Conservation (phyloP, 2,797 vertebrate species). For the Decapterus maruadsi region DNA sequence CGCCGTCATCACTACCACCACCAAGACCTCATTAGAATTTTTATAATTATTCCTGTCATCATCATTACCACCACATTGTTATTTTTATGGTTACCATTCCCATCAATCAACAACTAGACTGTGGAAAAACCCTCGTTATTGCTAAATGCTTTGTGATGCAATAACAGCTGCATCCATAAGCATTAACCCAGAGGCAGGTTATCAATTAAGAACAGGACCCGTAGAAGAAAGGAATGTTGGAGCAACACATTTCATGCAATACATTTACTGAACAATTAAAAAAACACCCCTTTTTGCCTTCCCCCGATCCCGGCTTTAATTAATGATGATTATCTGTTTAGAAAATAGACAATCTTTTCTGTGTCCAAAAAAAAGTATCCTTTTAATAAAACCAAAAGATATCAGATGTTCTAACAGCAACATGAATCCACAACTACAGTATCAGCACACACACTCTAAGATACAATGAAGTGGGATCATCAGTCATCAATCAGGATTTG, state of each 20-base stretch:
- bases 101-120: slow-evolving; percentile 63
- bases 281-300: slow-evolving; percentile 7
- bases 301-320: slow-evolving; percentile 39
- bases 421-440: not conserved
- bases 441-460: not conserved
- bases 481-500: not conserved
- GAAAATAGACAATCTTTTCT: not conserved
- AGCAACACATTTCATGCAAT: slow-evolving; percentile 45
- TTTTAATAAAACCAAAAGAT: too few relatives aligned
- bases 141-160: slow-evolving; percentile 55
- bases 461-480: not conserved
- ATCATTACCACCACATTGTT: slow-evolving; percentile 69
- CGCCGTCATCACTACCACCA: slow-evolving; percentile 35
- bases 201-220: slow-evolving; percentile 57
- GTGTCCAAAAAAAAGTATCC: not conserved
- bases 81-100: slow-evolving; percentile 63
- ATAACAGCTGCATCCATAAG: slow-evolving; percentile 56
- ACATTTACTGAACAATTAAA: slow-evolving; percentile 53
- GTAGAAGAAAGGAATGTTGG: slow-evolving; percentile 32
- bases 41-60: slow-evolving; percentile 66
- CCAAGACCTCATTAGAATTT: slow-evolving; percentile 54
- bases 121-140: slow-evolving; percentile 56
- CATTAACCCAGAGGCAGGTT: slow-evolving; percentile 55
- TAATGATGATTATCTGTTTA: slow-evolving; percentile 41
- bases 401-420: not conserved